Evolutionary conservation across 30 jellyfish, hydroid and myxozoan genomes (phyloP).

Genomic region (Pseudorhiza aurosa): DNA sequence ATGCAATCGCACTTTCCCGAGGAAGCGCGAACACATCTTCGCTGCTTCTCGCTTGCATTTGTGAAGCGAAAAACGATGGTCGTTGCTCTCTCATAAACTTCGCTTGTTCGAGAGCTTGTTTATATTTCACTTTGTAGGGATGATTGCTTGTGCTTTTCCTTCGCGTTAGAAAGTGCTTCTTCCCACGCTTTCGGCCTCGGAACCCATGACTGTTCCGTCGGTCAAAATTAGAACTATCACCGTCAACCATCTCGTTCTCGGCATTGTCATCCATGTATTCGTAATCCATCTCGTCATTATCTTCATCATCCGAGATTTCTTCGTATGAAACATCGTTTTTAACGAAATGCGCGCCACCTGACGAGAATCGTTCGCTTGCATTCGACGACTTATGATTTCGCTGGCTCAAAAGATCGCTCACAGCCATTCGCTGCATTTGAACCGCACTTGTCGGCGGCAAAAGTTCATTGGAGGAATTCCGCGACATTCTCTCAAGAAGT

Average conservation of each 20-base stretch:
- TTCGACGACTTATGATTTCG: background rate
- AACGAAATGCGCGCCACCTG: background rate
- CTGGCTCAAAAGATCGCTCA: background rate
- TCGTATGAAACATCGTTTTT: slow-evolving; percentile 4
- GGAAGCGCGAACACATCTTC: background rate
- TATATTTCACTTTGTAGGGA: slow-evolving; percentile 39
- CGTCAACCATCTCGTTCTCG: slow-evolving; percentile 40
- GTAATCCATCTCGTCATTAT: slow-evolving; percentile 48
- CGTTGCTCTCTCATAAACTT: slow-evolving; percentile 52
- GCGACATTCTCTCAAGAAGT: background rate
- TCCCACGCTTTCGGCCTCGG: slow-evolving; percentile 19
- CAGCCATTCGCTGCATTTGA: background rate
- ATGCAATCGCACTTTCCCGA: background rate
- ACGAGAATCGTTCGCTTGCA: background rate
- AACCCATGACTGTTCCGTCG: slow-evolving; percentile 10
- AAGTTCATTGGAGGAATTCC: background rate
- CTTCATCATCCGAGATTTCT: slow-evolving; percentile 59
- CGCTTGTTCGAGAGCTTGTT: slow-evolving; percentile 60
- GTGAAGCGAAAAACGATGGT: slow-evolving; percentile 25
- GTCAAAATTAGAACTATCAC: slow-evolving; percentile 4
- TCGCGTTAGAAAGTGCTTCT: slow-evolving; percentile 7
- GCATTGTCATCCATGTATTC: slow-evolving; percentile 41
- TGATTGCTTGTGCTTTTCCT: slow-evolving; percentile 27
- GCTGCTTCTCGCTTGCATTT: slow-evolving; percentile 3
- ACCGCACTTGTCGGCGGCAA: background rate